Evolutionary conservation across 2,113 vertebrate species (phyloP).

Genomic region (Corythaixoides concolor): DNA sequence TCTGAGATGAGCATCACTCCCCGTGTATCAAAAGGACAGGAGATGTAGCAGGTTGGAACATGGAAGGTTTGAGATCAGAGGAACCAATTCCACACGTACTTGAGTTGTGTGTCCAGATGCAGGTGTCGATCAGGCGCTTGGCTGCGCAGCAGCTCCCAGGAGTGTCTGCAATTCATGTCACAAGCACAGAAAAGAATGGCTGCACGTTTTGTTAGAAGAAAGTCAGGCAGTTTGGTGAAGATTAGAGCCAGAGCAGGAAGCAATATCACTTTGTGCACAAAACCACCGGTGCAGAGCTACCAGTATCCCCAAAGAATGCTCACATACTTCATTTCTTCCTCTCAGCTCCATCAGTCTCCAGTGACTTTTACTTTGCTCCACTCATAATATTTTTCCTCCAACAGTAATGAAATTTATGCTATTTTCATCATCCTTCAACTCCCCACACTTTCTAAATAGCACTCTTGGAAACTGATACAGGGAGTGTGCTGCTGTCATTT

Average conservation of each 20-base stretch:
- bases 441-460: background rate
- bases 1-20: background rate
- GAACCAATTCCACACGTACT: accelerated
- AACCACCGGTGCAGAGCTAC: background rate
- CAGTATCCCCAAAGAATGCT: background rate
- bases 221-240: background rate
- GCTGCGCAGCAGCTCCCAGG: background rate
- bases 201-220: background rate
- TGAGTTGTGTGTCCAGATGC: background rate
- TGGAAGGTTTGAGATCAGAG: background rate
- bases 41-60: background rate
- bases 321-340: background rate
- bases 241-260: background rate
- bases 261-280: background rate
- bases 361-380: background rate
- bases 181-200: background rate
- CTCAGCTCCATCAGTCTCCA: background rate
- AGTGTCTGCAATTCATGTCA: background rate
- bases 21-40: background rate
- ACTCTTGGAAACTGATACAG: background rate
- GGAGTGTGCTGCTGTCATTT: background rate
- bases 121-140: background rate
- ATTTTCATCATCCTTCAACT: background rate
- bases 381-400: background rate
- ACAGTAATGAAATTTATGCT: background rate